Evolutionary conservation across 2,797 vertebrate genomes (phyloP).

Genomic region (Hippopotamyrus pictus): DNA sequence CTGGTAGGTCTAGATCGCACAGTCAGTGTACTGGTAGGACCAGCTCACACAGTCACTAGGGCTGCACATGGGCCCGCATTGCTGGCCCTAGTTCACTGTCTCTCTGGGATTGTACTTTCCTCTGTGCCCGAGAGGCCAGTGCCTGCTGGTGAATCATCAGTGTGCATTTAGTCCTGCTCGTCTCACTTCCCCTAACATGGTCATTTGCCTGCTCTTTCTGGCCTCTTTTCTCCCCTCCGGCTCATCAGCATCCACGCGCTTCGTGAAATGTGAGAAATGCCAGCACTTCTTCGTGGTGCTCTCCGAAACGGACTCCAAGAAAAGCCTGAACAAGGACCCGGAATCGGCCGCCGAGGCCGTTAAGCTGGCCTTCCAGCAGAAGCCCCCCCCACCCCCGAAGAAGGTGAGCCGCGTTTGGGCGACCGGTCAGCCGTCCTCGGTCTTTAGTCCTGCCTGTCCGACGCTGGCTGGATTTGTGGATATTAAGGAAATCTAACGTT

Average conservation of each 20-base stretch:
- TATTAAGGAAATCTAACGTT: background rate
- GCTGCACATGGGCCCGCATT: background rate
- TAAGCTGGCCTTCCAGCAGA: conserved; percentile 91
- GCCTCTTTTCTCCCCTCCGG: conserved; percentile 25
- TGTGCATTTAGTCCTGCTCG: background rate
- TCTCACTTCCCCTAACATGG: background rate
- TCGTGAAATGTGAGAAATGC: conserved; percentile 98
- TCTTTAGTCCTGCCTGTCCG: background rate
- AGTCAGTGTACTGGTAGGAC: background rate
- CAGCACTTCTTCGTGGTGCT: conserved; percentile 97
- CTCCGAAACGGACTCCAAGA: conserved; percentile 94
- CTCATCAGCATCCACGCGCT: conserved; percentile 82
- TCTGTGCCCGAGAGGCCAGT: background rate
- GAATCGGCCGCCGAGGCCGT: conserved; percentile 92
- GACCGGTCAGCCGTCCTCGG: background rate
- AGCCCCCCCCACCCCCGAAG: conserved; percentile 92
- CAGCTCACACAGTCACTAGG: background rate
- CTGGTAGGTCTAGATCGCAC: background rate
- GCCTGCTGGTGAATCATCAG: background rate
- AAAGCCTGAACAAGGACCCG: conserved; percentile 86
- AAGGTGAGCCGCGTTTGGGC: conserved; percentile 63
- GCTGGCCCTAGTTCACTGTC: background rate
- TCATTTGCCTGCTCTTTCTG: background rate
- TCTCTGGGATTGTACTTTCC: background rate
- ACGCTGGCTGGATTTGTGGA: background rate